Evolutionary conservation across 2,113 vertebrate genomes (phyloP).

Genomic region (Bostrychus sinensis): DNA sequence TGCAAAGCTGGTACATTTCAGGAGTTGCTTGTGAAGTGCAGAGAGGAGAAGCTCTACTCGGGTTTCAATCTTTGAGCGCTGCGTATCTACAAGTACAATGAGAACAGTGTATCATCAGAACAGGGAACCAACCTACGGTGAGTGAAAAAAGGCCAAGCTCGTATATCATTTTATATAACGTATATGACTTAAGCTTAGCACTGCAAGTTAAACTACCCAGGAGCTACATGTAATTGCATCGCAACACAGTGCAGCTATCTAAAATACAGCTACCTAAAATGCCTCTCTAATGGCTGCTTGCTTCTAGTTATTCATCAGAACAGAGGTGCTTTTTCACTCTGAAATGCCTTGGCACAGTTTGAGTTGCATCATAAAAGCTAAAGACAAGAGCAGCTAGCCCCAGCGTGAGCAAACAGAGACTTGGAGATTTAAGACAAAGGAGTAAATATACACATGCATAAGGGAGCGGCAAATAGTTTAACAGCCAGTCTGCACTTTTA

Average conservation of each 20-base stretch:
- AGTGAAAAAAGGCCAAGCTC: slow-evolving; percentile 34
- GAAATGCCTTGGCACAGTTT: not conserved
- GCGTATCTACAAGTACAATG: slow-evolving; percentile 50
- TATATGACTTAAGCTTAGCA: slow-evolving; percentile 1
- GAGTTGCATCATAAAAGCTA: slow-evolving; percentile 1
- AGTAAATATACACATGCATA: not conserved
- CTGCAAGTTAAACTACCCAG: slow-evolving; percentile 44
- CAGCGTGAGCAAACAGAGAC: not conserved
- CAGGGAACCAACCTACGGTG: slow-evolving; percentile 44
- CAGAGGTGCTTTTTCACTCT: slow-evolving; percentile 1
- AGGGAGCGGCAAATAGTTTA: not conserved
- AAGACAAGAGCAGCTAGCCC: not conserved
- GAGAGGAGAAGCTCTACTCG: slow-evolving; percentile 28
- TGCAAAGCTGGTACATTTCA: slow-evolving; percentile 66
- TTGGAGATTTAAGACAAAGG: not conserved
- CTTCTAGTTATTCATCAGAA: slow-evolving; percentile 4
- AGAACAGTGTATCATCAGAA: slow-evolving; percentile 53
- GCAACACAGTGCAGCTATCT: slow-evolving; percentile 33
- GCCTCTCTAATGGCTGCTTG: slow-evolving; percentile 20
- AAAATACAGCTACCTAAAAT: slow-evolving; percentile 14
- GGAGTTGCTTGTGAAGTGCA: slow-evolving; percentile 33
- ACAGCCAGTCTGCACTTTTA: not conserved
- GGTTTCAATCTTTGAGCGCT: slow-evolving; percentile 47
- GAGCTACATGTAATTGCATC: slow-evolving; percentile 35
- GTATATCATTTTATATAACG: slow-evolving; percentile 56